A percentile compares a stretch with the other conserved stretches of the same genome.
Conservation (phyloP, 2,797 vertebrate genomes). For the Myotis myotis region DNA sequence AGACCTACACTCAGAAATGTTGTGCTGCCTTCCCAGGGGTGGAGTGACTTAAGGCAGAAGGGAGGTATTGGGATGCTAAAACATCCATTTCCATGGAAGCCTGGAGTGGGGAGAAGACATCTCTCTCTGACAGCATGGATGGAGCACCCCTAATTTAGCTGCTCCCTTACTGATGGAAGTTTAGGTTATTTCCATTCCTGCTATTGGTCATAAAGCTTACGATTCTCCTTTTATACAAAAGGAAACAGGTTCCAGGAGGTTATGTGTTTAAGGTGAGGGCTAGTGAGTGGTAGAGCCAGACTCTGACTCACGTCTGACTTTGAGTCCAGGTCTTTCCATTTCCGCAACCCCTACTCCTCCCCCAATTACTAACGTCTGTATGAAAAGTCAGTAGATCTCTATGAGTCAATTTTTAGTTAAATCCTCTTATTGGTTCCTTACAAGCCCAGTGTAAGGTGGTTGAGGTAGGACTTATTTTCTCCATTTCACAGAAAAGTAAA, state of each 20-base stretch:
- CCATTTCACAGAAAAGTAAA: not conserved
- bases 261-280: not conserved
- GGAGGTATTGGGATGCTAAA: not conserved
- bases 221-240: not conserved
- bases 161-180: not conserved
- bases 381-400: not conserved
- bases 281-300: not conserved
- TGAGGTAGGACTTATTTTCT: not conserved
- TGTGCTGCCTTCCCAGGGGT: not conserved
- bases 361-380: not conserved
- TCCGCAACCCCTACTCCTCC: not conserved
- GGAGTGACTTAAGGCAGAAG: not conserved
- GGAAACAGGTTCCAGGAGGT: not conserved
- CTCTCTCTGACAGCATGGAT: not conserved
- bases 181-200: not conserved
- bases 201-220: not conserved
- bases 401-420: not conserved
- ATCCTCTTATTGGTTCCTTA: not conserved
- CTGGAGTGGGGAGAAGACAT: not conserved
- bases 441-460: not conserved
- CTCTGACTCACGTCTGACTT: not conserved
- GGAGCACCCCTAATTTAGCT: not conserved
- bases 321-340: not conserved
- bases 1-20: not conserved
- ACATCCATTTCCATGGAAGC: not conserved